A percentile compares a stretch with the other conserved stretches of the same genome.
These are phyloP conservation scores for Elaphurus davidianus DNA, from an alignment of 2,113 vertebrate species.

Conservation along the genomic window DNA sequence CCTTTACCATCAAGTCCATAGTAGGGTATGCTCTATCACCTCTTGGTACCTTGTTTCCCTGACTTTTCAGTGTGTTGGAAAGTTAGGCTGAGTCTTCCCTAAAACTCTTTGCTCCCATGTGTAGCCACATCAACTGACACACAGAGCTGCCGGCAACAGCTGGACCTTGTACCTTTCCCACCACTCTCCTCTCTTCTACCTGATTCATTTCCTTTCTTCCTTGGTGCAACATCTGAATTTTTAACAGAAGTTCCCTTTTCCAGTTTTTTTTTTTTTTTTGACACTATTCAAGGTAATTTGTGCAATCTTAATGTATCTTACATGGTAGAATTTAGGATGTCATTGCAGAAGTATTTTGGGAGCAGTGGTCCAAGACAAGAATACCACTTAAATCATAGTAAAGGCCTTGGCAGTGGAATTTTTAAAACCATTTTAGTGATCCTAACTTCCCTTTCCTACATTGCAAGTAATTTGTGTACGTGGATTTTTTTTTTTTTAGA, in stretches of 20 bases:
- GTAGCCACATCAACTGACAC: neutral
- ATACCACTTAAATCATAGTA: neutral
- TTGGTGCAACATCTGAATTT: neutral
- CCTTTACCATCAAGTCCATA: neutral
- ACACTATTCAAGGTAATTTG: neutral
- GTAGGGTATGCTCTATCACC: neutral
- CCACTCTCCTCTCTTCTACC: neutral
- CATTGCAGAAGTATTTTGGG: neutral
- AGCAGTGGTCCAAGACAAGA: neutral
- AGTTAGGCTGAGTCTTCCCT: neutral
- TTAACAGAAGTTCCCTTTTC: neutral
- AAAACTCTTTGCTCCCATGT: neutral
- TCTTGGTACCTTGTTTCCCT: neutral
- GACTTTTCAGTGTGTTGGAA: neutral
- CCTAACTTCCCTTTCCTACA: neutral
- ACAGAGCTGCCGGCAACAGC: neutral
- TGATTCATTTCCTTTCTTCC: neutral
- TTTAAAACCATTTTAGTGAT: neutral
- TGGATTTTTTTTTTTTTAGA: constrained; percentile 81
- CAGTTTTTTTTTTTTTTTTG: neutral
- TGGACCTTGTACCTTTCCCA: neutral
- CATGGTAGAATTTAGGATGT: neutral
- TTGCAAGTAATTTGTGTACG: neutral
- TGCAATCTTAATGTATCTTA: neutral
- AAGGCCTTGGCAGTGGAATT: neutral